phyloP scores from a whole-genome alignment of 2,888 invertebrate genomes.

The Acleris holmiana region DNA sequence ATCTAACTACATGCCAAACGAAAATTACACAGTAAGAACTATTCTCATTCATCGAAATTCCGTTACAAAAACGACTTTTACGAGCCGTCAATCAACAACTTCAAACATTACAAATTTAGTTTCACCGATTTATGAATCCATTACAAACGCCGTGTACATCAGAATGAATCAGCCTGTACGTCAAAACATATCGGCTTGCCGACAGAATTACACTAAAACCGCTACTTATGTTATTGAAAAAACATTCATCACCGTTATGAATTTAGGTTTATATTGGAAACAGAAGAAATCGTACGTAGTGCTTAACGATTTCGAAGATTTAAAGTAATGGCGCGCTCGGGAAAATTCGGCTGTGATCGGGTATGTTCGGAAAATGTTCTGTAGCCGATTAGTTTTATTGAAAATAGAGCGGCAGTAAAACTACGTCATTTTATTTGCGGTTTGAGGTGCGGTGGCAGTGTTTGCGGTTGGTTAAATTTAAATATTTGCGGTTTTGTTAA shows the following conservation, averaged over 20 bases:
- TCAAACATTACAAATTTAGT: slow-evolving; percentile 11
- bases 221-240: too few species aligned
- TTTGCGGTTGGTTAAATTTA: slow-evolving; percentile 45
- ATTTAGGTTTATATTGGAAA: too few species aligned
- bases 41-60: not conserved
- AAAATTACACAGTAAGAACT: too few species aligned
- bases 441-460: slow-evolving; percentile 43
- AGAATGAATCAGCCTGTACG: slow-evolving; percentile 25
- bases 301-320: too few species aligned
- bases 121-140: slow-evolving; percentile 9
- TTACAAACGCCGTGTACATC: slow-evolving; percentile 12
- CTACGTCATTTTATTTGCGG: slow-evolving; percentile 57
- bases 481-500: not conserved
- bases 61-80: slow-evolving; percentile 4
- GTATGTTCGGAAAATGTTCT: not conserved
- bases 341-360: not conserved
- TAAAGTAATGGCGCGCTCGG: not conserved
- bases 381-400: slow-evolving; percentile 42
- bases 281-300: too few species aligned
- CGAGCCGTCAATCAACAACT: not conserved
- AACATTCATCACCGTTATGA: too few species aligned
- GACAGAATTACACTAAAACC: too few species aligned
- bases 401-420: slow-evolving; percentile 55
- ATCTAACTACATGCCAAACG: too few species aligned
- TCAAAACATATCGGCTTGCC: slow-evolving; percentile 20